phyloP scores from a whole-genome alignment of 2,888 invertebrate species.

The Microdon myrmicae region DNA sequence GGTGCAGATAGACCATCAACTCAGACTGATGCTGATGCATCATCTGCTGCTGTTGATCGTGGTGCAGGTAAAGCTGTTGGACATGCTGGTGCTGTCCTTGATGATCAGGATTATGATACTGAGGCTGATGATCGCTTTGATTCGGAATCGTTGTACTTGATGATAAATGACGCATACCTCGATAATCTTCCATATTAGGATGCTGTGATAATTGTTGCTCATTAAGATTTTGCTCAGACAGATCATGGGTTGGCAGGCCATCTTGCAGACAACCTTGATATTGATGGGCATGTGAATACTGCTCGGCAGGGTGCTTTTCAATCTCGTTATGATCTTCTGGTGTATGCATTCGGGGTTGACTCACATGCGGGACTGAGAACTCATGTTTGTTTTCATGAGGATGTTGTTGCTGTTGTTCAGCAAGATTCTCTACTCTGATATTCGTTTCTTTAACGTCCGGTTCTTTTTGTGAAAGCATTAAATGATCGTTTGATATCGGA shows the following conservation, averaged over 20 bases:
- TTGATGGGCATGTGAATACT: constrained; percentile 22
- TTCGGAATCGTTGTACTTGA: constrained; percentile 46
- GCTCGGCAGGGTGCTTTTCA: constrained; percentile 6
- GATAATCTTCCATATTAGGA: constrained; percentile 13
- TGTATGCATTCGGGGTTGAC: constrained; percentile 6
- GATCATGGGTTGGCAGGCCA: constrained; percentile 18
- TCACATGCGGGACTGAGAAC: constrained; percentile 2
- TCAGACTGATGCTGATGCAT: constrained; percentile 51
- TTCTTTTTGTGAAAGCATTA: constrained; percentile 15
- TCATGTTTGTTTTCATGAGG: background rate
- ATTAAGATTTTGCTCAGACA: constrained; percentile 25
- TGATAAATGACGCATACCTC: constrained; percentile 26
- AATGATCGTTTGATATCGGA: constrained; percentile 1
- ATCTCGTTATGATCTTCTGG: constrained; percentile 14
- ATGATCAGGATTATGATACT: constrained; percentile 13
- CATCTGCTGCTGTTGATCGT: constrained; percentile 32
- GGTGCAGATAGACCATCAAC: constrained; percentile 52
- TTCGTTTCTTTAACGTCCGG: constrained; percentile 7
- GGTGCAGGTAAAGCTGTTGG: constrained; percentile 27
- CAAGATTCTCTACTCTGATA: constrained; percentile 3
- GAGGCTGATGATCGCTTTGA: constrained; percentile 58
- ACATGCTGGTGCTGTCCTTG: constrained; percentile 15
- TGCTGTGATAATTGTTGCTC: constrained; percentile 19
- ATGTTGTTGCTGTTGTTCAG: constrained; percentile 4
- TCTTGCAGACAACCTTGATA: constrained; percentile 28